phyloP scores from a whole-genome alignment of 1,140 invertebrate species.

The Drosophila punjabiensis region DNA sequence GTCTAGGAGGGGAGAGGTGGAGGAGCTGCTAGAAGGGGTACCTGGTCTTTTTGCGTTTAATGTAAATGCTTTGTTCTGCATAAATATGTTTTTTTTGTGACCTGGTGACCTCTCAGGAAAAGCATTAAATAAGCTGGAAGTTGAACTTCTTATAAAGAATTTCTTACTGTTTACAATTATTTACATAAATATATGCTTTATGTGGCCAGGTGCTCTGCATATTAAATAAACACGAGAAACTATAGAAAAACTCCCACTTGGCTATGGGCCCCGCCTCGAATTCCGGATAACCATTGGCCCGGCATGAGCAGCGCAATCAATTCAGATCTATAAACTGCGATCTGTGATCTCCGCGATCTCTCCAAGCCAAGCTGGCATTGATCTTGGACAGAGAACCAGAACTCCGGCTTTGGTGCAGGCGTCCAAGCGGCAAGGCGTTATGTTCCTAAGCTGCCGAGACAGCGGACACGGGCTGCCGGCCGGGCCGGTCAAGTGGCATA shows the following conservation, averaged over 20 bases:
- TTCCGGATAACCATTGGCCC: conserved; percentile 51
- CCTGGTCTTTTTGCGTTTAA: conserved; percentile 23
- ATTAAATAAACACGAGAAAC: background rate
- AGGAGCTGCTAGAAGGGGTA: background rate
- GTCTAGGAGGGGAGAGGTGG: conserved; percentile 87
- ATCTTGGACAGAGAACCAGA: conserved; percentile 51
- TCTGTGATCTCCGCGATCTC: conserved; percentile 12
- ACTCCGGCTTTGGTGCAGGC: conserved; percentile 47
- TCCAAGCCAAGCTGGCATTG: conserved; percentile 49
- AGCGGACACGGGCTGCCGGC: conserved; percentile 40
- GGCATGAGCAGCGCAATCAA: conserved; percentile 46
- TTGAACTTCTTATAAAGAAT: background rate
- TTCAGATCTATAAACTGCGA: conserved; percentile 26
- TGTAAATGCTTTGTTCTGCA: conserved; percentile 21
- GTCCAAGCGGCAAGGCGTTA: conserved; percentile 62
- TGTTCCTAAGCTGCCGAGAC: conserved; percentile 18
- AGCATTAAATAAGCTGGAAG: background rate
- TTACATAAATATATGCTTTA: conserved; percentile 19
- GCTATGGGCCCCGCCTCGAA: conserved; percentile 24
- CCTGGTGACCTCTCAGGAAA: conserved; percentile 23
- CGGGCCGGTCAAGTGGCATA: conserved; percentile 70
- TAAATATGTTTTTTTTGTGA: conserved; percentile 9
- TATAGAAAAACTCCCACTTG: conserved; percentile 27
- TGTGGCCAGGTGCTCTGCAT: conserved; percentile 32
- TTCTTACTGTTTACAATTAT: background rate